Conservation (phyloP, 64 coral and sea anemone genomes). For the Dendrophyllia cribrosa region DNA sequence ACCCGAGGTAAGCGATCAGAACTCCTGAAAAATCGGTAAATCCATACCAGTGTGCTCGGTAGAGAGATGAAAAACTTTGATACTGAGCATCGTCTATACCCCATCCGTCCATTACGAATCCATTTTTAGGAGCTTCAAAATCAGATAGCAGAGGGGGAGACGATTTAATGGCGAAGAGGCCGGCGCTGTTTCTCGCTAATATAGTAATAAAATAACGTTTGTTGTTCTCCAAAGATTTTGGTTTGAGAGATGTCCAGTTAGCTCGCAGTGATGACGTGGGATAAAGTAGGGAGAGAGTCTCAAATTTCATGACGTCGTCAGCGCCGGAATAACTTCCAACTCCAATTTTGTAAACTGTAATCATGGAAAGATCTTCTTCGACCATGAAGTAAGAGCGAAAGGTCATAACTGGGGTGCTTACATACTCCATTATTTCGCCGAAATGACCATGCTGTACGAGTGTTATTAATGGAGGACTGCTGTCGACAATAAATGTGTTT, state of each 20-base stretch:
- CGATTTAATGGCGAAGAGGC: slow-evolving; percentile 58
- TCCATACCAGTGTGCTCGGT: slow-evolving; percentile 91
- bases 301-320: slow-evolving; percentile 72
- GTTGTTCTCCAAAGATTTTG: slow-evolving; percentile 54
- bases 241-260: slow-evolving; percentile 73
- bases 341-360: slow-evolving; percentile 73
- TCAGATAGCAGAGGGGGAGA: slow-evolving; percentile 79
- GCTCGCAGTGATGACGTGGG: slow-evolving; percentile 31
- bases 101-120: slow-evolving; percentile 87
- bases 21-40: slow-evolving; percentile 87
- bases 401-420: neutral
- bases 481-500: slow-evolving; percentile 90
- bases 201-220: slow-evolving; percentile 86
- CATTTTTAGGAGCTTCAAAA: slow-evolving; percentile 71
- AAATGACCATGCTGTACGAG: slow-evolving; percentile 82
- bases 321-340: slow-evolving; percentile 88
- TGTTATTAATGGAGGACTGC: slow-evolving; percentile 68
- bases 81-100: slow-evolving; percentile 72
- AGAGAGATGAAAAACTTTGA: slow-evolving; percentile 78
- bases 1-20: slow-evolving; percentile 52
- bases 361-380: slow-evolving; percentile 75
- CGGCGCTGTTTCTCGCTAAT: slow-evolving; percentile 67
- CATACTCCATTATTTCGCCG: slow-evolving; percentile 45
- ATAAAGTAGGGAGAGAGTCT: slow-evolving; percentile 19
- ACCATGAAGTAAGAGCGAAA: slow-evolving; percentile 81